phyloP scores from a whole-genome alignment of 2,888 invertebrate species.

The Acronicta aceris region DNA sequence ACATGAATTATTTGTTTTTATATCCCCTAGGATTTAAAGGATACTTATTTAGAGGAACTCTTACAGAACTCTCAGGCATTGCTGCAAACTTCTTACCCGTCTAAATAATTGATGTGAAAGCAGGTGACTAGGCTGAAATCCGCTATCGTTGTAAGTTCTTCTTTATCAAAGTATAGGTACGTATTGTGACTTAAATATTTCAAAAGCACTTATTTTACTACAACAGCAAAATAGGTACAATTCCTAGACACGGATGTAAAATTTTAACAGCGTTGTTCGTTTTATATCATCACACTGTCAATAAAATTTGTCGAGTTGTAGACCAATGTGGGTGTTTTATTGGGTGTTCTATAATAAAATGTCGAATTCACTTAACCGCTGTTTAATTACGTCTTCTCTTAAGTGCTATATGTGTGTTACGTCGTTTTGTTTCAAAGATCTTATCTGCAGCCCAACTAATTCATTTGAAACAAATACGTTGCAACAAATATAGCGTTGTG shows the following conservation, averaged over 20 bases:
- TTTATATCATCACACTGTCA: constrained; percentile 57
- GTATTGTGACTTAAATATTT: neutral
- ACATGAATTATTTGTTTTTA: constrained; percentile 13
- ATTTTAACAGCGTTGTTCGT: constrained; percentile 57
- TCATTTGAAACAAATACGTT: constrained; percentile 2
- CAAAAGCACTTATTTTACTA: constrained; percentile 24
- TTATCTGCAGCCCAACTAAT: constrained; percentile 13
- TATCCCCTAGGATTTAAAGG: neutral
- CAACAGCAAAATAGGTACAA: constrained; percentile 51
- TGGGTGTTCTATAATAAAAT: constrained; percentile 60
- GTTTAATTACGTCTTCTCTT: constrained; percentile 49
- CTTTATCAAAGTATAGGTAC: neutral
- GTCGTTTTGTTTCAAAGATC: constrained; percentile 11
- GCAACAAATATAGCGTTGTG: neutral
- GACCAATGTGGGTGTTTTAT: constrained; percentile 70
- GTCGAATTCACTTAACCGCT: constrained; percentile 58
- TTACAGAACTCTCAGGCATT: neutral
- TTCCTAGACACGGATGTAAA: constrained; percentile 61
- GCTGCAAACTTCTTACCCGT: neutral
- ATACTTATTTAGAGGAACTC: too few species aligned
- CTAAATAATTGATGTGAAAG: neutral
- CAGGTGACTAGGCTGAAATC: neutral
- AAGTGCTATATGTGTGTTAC: constrained; percentile 14
- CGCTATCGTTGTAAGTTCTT: neutral
- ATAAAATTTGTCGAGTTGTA: constrained; percentile 64